These are phyloP conservation scores for Brachirus orientalis DNA, from an alignment of 2,113 vertebrate genomes.

Conservation along the genomic window DNA sequence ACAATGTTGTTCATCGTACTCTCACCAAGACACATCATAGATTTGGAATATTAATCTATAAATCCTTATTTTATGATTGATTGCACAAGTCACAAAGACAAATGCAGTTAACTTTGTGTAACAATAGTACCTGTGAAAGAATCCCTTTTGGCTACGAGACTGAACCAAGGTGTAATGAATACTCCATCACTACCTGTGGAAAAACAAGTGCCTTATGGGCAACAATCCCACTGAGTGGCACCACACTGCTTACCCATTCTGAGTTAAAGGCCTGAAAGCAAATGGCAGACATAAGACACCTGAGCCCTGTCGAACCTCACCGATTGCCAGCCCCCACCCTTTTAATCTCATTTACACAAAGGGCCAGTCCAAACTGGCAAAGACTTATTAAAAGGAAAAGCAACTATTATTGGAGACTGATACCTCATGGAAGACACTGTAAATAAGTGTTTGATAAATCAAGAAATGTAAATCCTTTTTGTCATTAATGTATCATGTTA, in stretches of 20 bases:
- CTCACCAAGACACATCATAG: not conserved
- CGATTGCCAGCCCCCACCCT: conserved; percentile 21
- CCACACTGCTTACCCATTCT: conserved; percentile 65
- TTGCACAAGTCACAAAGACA: not conserved
- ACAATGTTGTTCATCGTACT: not conserved
- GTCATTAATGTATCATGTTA: not conserved
- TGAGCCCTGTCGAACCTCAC: conserved; percentile 57
- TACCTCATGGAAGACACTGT: not conserved
- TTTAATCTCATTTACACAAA: conserved; percentile 20
- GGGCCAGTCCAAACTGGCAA: not conserved
- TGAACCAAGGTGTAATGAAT: conserved; percentile 50
- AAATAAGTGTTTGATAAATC: not conserved
- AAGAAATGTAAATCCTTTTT: conserved; percentile 3
- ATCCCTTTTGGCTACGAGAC: conserved; percentile 29
- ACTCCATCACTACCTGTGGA: conserved; percentile 42
- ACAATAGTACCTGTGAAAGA: conserved; percentile 1
- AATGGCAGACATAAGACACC: conserved; percentile 69
- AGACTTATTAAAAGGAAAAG: not conserved
- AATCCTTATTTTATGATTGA: not conserved
- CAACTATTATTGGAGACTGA: not conserved
- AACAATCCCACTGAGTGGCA: conserved; percentile 48
- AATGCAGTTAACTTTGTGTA: not conserved
- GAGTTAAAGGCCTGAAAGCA: conserved; percentile 71
- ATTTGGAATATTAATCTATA: not conserved
- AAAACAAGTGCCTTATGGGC: conserved; percentile 52